Percentiles rank a stretch among this genome's conserved stretches.
phyloP scores from a whole-genome alignment of 2,797 vertebrate species.

The Mus caroli region DNA sequence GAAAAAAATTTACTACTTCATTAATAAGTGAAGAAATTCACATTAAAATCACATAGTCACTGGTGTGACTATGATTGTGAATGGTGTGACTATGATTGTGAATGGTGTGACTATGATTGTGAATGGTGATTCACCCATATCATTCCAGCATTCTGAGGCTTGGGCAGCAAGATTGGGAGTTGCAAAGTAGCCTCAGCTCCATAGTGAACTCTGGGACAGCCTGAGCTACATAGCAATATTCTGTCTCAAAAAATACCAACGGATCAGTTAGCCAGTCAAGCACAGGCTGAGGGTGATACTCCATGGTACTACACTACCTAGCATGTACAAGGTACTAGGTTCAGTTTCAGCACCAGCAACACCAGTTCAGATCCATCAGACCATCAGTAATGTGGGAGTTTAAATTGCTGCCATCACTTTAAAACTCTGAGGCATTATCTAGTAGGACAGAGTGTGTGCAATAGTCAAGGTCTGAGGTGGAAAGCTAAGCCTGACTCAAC shows the following conservation, averaged over 20 bases:
- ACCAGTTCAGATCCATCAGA: not conserved
- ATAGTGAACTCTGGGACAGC: not conserved
- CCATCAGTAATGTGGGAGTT: not conserved
- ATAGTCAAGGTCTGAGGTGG: not conserved
- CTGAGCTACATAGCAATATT: not conserved
- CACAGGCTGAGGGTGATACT: not conserved
- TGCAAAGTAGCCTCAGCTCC: not conserved
- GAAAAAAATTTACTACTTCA: not conserved
- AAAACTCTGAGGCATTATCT: not conserved
- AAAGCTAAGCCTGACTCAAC: not conserved
- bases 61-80: too few species aligned
- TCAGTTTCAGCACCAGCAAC: not conserved
- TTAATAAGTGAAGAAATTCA: conserved; percentile 17
- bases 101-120: not conserved
- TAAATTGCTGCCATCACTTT: not conserved
- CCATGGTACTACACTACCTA: not conserved
- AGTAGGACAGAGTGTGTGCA: not conserved
- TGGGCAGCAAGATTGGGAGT: not conserved
- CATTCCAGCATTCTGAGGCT: not conserved
- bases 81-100: too few species aligned
- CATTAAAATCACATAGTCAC: conserved; percentile 22
- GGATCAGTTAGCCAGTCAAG: not conserved
- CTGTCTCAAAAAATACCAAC: not conserved
- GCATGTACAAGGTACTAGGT: not conserved
- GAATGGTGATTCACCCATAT: too few species aligned